Evolutionary conservation across 2,797 vertebrate genomes (phyloP).

Genomic region (Taeniopygia guttata): DNA sequence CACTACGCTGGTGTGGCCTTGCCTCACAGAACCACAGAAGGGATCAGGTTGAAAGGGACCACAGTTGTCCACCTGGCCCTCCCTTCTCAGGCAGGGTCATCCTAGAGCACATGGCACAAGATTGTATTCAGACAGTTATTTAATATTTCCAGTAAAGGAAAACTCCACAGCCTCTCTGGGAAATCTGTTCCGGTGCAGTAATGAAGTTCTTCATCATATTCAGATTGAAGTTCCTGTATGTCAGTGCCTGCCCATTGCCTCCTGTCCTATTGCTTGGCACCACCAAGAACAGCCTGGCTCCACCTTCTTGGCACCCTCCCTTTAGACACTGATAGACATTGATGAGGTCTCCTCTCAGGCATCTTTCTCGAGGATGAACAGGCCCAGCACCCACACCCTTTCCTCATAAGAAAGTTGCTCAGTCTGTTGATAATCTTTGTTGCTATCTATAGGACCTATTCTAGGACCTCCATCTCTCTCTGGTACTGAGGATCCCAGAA

Average conservation of each 20-base stretch:
- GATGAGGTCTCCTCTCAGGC: no score
- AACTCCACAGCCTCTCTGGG: background rate
- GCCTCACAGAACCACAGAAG: background rate
- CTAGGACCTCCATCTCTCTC: background rate
- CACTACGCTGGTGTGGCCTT: rapidly evolving
- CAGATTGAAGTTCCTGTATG: rapidly evolving
- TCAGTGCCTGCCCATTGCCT: background rate
- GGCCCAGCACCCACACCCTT: background rate
- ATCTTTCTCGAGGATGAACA: background rate
- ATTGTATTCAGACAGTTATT: background rate
- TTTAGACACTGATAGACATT: background rate
- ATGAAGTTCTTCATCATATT: background rate
- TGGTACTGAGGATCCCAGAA: background rate
- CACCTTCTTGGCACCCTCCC: no score
- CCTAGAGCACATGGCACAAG: background rate
- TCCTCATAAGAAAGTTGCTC: background rate
- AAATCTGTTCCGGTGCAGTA: background rate
- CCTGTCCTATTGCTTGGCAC: background rate
- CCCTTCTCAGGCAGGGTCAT: background rate
- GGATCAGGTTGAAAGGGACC: background rate
- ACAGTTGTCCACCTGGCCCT: background rate
- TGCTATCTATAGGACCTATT: no score
- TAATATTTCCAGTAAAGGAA: background rate
- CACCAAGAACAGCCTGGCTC: background rate
- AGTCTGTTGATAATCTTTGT: background rate